Evolutionary conservation across 2,888 invertebrate genomes (phyloP).

Genomic region (Urechis unicinctus): DNA sequence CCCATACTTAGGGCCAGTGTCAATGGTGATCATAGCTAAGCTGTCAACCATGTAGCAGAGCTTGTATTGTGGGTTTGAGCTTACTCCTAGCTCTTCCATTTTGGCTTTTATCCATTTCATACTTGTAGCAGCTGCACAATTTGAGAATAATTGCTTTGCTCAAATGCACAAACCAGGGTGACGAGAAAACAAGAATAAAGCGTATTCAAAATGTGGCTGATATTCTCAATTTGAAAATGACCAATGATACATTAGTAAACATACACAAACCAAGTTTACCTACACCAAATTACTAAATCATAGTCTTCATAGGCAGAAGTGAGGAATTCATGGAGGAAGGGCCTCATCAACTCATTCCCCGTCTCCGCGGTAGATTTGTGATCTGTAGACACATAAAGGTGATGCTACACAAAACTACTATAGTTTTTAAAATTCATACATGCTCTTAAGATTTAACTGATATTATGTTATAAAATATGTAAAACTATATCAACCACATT

Average conservation of each 20-base stretch:
- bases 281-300: conserved; percentile 93
- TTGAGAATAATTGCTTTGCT: background rate
- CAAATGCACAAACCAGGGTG: background rate
- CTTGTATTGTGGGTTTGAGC: conserved; percentile 74
- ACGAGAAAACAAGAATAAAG: background rate
- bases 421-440: too few species aligned
- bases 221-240: background rate
- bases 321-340: conserved; percentile 89
- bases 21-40: conserved; percentile 89
- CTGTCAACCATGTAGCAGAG: conserved; percentile 87
- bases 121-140: conserved; percentile 69
- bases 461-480: conserved; percentile 1
- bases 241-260: background rate
- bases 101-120: conserved; percentile 99
- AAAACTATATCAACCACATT: background rate
- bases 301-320: conserved; percentile 64
- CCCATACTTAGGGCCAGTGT: conserved; percentile 76
- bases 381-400: conserved; percentile 50
- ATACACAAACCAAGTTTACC: conserved; percentile 22
- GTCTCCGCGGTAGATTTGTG: conserved; percentile 88
- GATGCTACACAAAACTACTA: background rate
- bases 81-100: conserved; percentile 84
- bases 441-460: too few species aligned
- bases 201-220: background rate
- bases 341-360: conserved; percentile 84